phyloP scores from a whole-genome alignment of 2,113 vertebrate species.

The Aegotheles bennettii region DNA sequence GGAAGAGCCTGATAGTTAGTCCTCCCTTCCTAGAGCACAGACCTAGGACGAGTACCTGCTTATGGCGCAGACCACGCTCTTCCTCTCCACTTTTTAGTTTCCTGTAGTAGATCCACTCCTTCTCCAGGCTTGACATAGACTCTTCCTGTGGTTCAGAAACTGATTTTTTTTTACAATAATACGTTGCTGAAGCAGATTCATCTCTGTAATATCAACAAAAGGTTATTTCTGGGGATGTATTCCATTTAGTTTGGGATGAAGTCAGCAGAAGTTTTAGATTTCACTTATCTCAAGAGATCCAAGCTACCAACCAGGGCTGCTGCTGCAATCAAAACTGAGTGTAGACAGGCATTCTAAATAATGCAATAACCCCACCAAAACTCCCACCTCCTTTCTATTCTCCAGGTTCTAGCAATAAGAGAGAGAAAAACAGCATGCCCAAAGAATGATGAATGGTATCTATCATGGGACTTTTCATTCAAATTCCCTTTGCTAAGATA shows the following conservation, averaged over 20 bases:
- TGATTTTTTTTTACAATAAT: conserved; percentile 73
- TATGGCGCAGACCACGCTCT: conserved; percentile 77
- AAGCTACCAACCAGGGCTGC: not conserved
- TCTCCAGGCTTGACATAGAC: conserved; percentile 38
- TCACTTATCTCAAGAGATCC: not conserved
- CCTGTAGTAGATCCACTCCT: conserved; percentile 88
- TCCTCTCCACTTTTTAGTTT: conserved; percentile 70
- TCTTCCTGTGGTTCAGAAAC: conserved; percentile 51
- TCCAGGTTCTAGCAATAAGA: not conserved
- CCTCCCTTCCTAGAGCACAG: not conserved
- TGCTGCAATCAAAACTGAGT: not conserved
- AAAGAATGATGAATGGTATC: not conserved
- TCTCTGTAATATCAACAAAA: conserved; percentile 75
- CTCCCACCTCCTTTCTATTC: not conserved
- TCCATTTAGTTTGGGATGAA: not conserved
- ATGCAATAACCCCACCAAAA: not conserved
- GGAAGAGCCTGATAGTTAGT: not conserved
- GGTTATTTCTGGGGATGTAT: not conserved
- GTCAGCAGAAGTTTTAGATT: not conserved
- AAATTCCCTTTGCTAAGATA: not conserved
- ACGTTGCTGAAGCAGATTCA: conserved; percentile 87
- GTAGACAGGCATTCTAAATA: not conserved
- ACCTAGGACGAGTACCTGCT: conserved; percentile 76
- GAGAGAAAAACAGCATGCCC: not conserved
- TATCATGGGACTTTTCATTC: not conserved